Base-by-base conservation (phyloP, 2,888 invertebrate genomes). In the Archips crataeganus region DNA sequence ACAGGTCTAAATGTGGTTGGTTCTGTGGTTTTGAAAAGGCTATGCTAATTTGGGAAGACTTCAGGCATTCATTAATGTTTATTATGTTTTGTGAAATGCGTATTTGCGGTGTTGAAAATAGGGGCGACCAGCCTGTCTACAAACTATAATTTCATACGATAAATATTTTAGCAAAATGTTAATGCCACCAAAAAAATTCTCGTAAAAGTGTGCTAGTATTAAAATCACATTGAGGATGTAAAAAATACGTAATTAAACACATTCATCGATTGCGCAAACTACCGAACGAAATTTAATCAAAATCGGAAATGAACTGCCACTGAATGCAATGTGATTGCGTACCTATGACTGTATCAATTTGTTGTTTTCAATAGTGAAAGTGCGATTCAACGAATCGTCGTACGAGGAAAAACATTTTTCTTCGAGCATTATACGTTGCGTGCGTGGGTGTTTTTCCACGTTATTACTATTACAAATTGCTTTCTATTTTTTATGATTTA, bases 401-500 rank as follows among this genome's bases (percentile, higher is more conserved):
- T 59, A 73, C 15, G 63, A 68, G 73, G 73, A 69, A 72, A 72
- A 72, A 49, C 13, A 59, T 63, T 67, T 57, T 67, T 66, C 67
- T 62, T 68, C 54, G 54, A 13, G 4, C 54, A 23, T 54, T 59
- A 61, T 57, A n/a, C 62, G 73, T 73, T 73, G 73, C 73, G 73
- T 73, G 73, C 36, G 34, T 51, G 34, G 5, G 39, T 42, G 42
- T 13, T 57, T 54, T 72, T 62, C 51, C 60, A 42, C 51, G 49
- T 63, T 64, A 15, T 59, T 51, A 15, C 68, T 51, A 42, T 64
- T 64, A 60, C 64, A 63, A 64, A 64, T 73, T 69, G 49, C 73
- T 73, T 73, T 72, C 72, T 63, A 68, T 72, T 72, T 73, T 73
- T 68, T 42, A 42, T 60, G 64, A 73, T 69, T 68, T 59, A 64